These are phyloP conservation scores for Eucidaris tribuloides DNA, from an alignment of 35 echinoderm and acorn worm genomes.

Conservation along the genomic window DNA sequence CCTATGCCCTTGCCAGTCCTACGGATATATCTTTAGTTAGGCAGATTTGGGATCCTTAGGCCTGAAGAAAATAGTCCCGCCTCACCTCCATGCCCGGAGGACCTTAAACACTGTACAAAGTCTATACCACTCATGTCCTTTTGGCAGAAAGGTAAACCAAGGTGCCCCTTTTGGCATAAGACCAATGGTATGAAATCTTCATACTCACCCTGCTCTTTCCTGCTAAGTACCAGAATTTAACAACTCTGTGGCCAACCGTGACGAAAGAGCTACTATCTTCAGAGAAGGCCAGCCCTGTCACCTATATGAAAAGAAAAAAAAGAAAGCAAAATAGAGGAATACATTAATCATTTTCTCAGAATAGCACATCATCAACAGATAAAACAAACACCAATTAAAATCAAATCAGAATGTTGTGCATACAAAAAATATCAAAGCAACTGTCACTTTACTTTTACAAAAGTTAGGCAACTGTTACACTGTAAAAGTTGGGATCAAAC, in stretches of 20 bases:
- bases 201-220: conserved; percentile 76
- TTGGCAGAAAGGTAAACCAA: neutral
- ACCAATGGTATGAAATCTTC: neutral
- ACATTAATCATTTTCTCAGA: no score
- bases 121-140: neutral
- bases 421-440: no score
- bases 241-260: conserved; percentile 83
- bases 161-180: neutral
- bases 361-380: no score
- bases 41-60: neutral
- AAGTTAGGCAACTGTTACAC: no score
- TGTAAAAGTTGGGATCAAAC: no score
- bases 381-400: no score
- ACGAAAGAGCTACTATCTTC: conserved; percentile 88
- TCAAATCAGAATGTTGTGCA: no score
- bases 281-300: conserved; percentile 72
- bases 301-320: conserved; percentile 45
- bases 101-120: neutral
- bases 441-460: no score
- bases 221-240: conserved; percentile 91
- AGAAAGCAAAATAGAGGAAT: no score
- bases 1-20: no score
- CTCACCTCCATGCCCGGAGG: neutral
- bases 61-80: neutral
- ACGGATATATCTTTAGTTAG: no score